phyloP scores from a whole-genome alignment of 2,888 invertebrate genomes.

The Acanthopleura granulata region DNA sequence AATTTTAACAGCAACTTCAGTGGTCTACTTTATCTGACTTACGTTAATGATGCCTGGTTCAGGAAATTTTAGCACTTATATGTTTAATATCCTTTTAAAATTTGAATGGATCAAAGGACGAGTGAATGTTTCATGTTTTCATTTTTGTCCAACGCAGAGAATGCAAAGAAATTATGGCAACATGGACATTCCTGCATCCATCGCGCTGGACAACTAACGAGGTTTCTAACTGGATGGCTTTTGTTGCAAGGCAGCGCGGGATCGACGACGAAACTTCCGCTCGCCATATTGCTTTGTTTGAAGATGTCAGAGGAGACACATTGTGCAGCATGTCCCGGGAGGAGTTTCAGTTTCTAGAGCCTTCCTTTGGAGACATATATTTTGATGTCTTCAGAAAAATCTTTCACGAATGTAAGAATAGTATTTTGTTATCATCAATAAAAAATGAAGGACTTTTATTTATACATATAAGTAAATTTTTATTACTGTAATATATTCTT shows the following conservation, averaged over 20 bases:
- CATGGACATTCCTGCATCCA: conserved; percentile 54
- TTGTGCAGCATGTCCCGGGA: conserved; percentile 48
- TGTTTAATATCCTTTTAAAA: no score
- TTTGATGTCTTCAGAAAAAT: conserved; percentile 39
- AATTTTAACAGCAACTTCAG: no score
- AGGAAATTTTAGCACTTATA: no score
- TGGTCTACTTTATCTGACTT: no score
- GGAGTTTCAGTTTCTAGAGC: conserved; percentile 46
- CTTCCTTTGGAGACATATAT: conserved; percentile 46
- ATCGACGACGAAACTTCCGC: conserved; percentile 43
- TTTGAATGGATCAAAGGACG: no score
- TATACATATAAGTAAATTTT: no score
- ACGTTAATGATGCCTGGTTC: no score
- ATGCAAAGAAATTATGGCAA: not conserved
- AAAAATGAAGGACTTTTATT: no score
- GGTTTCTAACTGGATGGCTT: conserved; percentile 58
- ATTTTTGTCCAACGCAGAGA: no score
- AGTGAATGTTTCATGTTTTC: no score
- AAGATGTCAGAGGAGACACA: conserved; percentile 48
- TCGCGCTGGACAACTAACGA: conserved; percentile 51
- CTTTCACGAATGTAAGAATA: not conserved
- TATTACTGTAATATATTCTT: no score
- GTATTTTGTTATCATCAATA: no score
- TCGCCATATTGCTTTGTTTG: conserved; percentile 53
- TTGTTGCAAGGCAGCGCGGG: conserved; percentile 44